A percentile compares a stretch with the other conserved stretches of the same genome.
Conservation (phyloP, 2,888 invertebrate genomes). For the Chirona hameri region DNA sequence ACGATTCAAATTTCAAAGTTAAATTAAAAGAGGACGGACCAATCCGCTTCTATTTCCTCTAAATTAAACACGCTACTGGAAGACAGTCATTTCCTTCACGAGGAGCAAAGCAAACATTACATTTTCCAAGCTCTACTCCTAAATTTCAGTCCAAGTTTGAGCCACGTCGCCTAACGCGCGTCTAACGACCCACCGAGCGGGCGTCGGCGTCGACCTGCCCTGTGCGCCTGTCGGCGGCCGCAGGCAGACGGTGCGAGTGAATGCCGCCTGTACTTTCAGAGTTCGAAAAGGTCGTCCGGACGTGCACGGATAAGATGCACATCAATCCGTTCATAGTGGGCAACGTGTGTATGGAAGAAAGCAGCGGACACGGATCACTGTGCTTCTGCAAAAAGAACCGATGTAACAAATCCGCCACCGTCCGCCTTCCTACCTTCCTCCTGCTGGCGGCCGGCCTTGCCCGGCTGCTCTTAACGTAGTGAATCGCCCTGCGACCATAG, state of each 20-base stretch:
- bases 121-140: too few species aligned
- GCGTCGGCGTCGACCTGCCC: neutral
- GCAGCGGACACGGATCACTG: slow-evolving; percentile 96
- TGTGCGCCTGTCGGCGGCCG: neutral
- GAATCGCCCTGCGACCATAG: neutral
- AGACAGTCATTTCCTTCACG: too few species aligned
- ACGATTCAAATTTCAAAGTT: too few species aligned
- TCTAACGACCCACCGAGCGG: neutral
- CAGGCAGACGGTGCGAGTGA: neutral
- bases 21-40: too few species aligned
- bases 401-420: slow-evolving; percentile 64
- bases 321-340: slow-evolving; percentile 97
- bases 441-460: neutral
- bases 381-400: slow-evolving; percentile 97
- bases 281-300: slow-evolving; percentile 83
- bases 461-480: neutral
- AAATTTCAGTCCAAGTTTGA: too few species aligned
- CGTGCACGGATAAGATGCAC: slow-evolving; percentile 87
- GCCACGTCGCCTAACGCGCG: neutral
- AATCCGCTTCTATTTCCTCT: too few species aligned
- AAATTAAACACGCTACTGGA: too few species aligned
- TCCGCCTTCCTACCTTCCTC: neutral
- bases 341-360: slow-evolving; percentile 98
- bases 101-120: too few species aligned
- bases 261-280: slow-evolving; percentile 53